A percentile compares a stretch with the other conserved stretches of the same genome.
These are phyloP conservation scores for Adelognathus sp. DNA, from an alignment of 2,888 invertebrate species.

Conservation along the genomic window DNA sequence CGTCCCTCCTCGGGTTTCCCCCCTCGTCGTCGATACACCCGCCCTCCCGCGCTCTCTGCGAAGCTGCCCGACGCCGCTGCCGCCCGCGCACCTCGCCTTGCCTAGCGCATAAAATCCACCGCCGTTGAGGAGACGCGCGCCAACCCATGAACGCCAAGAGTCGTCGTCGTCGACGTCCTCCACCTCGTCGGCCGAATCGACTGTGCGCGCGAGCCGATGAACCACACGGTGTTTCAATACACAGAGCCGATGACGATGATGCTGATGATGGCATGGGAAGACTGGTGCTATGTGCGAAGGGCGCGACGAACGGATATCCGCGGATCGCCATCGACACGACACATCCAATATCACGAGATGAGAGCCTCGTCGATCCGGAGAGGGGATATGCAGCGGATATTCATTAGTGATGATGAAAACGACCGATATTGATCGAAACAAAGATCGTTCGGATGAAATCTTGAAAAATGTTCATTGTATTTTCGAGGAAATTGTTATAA, in stretches of 20 bases:
- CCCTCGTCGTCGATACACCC: slow-evolving; percentile 59
- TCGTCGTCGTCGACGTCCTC: not conserved
- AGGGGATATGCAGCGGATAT: no score
- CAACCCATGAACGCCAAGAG: slow-evolving; percentile 42
- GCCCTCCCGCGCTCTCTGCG: slow-evolving; percentile 14
- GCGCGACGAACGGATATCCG: slow-evolving; percentile 48
- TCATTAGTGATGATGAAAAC: no score
- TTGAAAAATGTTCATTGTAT: no score
- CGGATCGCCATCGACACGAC: slow-evolving; percentile 45
- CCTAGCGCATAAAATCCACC: no score
- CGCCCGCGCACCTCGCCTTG: slow-evolving; percentile 4
- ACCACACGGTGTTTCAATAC: not conserved
- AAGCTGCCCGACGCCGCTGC: not conserved
- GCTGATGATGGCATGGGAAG: not conserved
- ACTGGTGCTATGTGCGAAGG: not conserved
- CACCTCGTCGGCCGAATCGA: not conserved
- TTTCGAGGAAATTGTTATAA: no score
- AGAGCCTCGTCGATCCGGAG: not conserved
- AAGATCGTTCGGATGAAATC: no score
- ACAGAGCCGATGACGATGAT: not conserved
- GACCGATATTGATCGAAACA: no score
- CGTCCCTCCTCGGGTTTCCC: slow-evolving; percentile 68
- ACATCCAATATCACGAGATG: not conserved
- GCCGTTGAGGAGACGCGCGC: slow-evolving; percentile 47
- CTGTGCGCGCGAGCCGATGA: not conserved